These are phyloP conservation scores for Centrocercus urophasianus DNA, from an alignment of 2,113 vertebrate species.

Conservation along the genomic window DNA sequence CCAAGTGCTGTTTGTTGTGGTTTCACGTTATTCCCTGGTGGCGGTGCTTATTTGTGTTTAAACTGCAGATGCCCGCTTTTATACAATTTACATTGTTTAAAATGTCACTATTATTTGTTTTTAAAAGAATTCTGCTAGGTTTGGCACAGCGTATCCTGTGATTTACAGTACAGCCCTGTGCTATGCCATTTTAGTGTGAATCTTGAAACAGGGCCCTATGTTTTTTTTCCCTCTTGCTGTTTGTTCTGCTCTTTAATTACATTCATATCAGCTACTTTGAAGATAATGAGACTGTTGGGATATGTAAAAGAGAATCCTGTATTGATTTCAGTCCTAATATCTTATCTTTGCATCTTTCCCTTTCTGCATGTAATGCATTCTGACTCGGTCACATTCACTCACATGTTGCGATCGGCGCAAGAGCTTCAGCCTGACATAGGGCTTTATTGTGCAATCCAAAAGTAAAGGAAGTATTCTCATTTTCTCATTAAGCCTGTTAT, in stretches of 20 bases:
- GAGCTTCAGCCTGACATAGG: not conserved
- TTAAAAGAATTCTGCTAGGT: constrained; percentile 41
- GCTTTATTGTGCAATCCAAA: constrained; percentile 16
- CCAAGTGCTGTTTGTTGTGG: constrained; percentile 14
- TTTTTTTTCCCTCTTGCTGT: constrained; percentile 55
- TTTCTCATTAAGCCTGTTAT: not conserved
- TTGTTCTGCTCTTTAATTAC: constrained; percentile 82
- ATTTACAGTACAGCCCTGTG: constrained; percentile 33
- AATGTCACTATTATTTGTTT: constrained; percentile 50
- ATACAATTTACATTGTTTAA: constrained; percentile 51
- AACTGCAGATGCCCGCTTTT: not conserved
- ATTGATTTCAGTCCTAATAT: constrained; percentile 80
- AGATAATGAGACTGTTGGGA: constrained; percentile 81
- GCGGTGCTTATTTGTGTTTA: constrained; percentile 26
- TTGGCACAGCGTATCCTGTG: constrained; percentile 43
- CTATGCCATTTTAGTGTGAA: constrained; percentile 43
- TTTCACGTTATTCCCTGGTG: constrained; percentile 32
- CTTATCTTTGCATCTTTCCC: constrained; percentile 74
- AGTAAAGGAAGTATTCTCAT: constrained; percentile 21
- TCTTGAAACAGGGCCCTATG: constrained; percentile 55
- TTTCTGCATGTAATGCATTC: constrained; percentile 63
- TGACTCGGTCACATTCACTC: constrained; percentile 52
- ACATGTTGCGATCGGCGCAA: constrained; percentile 48
- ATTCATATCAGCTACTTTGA: constrained; percentile 83
- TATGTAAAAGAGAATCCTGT: constrained; percentile 77